Evolutionary conservation across 2,888 invertebrate genomes (phyloP).

Genomic region (Drosophila rubida): DNA sequence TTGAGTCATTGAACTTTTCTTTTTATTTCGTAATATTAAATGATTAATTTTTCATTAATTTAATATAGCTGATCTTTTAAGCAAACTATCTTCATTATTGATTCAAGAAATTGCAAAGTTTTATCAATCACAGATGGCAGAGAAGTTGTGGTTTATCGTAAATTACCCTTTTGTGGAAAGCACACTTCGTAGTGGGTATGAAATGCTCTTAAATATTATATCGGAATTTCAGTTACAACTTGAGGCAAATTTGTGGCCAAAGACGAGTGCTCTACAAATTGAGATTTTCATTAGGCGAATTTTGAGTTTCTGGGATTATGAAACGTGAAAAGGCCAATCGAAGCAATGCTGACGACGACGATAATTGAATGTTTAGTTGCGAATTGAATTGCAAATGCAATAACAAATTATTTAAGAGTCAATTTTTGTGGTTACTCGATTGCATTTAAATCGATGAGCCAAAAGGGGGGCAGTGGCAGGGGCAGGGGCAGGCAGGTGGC

Average conservation of each 20-base stretch:
- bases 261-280: conserved; percentile 3
- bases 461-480: not conserved
- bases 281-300: conserved; percentile 28
- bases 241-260: conserved; percentile 11
- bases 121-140: too few species aligned
- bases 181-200: not conserved
- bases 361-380: conserved; percentile 27
- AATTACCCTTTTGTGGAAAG: not conserved
- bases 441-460: conserved; percentile 12
- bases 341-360: conserved; percentile 3
- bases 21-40: too few species aligned
- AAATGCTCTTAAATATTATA: conserved; percentile 5
- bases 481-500: not conserved
- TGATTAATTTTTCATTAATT: too few species aligned
- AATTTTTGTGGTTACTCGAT: conserved; percentile 25
- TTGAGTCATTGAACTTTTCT: too few species aligned
- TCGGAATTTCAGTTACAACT: not conserved
- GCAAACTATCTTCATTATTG: too few species aligned
- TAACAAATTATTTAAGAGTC: conserved; percentile 2
- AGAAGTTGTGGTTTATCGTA: too few species aligned
- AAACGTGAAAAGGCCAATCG: conserved; percentile 8
- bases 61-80: too few species aligned
- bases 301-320: conserved; percentile 13
- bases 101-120: too few species aligned
- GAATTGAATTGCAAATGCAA: conserved; percentile 26